phyloP scores from a whole-genome alignment of 2,888 invertebrate species.

The Brenthis daphne region DNA sequence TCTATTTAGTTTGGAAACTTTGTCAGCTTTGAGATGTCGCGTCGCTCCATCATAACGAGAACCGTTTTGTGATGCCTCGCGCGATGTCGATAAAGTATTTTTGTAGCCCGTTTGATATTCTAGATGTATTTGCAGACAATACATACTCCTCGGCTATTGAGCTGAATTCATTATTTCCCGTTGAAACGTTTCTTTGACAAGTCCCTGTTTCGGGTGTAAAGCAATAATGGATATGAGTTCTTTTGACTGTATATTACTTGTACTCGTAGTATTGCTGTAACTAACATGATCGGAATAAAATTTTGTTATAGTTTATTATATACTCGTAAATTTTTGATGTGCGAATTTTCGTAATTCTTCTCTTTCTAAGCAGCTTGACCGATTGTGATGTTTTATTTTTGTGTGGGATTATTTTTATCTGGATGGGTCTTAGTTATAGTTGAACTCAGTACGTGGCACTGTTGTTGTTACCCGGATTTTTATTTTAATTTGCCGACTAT shows the following conservation, averaged over 20 bases:
- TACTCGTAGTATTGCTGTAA: background rate
- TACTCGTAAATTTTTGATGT: no score
- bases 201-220: conserved; percentile 9
- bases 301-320: no score
- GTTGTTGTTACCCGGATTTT: no score
- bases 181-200: conserved; percentile 21
- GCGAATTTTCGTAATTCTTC: no score
- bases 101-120: conserved; percentile 31
- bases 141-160: conserved; percentile 22
- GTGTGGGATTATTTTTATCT: no score
- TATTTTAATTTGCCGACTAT: no score
- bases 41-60: conserved; percentile 17
- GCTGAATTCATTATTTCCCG: conserved; percentile 22
- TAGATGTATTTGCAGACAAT: conserved; percentile 29
- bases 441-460: no score
- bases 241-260: background rate
- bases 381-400: no score
- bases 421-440: no score
- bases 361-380: no score
- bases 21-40: conserved; percentile 21
- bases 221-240: conserved; percentile 14
- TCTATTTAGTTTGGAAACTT: conserved; percentile 21
- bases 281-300: no score
- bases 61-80: conserved; percentile 25
- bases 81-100: conserved; percentile 28